Evolutionary conservation across 2,797 vertebrate genomes (phyloP).

Genomic region (Sebastes itinus): DNA sequence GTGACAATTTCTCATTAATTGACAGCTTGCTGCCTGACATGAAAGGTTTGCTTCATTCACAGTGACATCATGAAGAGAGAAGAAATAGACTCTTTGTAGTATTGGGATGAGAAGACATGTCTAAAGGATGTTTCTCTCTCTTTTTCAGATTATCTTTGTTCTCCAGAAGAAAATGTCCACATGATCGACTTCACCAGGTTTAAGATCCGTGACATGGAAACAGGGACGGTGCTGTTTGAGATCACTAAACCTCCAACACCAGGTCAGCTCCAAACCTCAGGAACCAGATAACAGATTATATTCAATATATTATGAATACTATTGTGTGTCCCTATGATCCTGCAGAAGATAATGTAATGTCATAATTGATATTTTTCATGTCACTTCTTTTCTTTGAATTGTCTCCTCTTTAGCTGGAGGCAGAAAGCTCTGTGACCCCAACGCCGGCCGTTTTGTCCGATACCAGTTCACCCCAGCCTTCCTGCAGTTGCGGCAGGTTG

Average conservation of each 20-base stretch:
- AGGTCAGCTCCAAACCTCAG: slow-evolving; percentile 53
- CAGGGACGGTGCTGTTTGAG: slow-evolving; percentile 93
- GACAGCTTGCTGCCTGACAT: background rate
- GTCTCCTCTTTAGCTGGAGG: slow-evolving; percentile 74
- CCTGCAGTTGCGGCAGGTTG: slow-evolving; percentile 93
- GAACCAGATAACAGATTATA: background rate
- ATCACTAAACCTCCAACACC: slow-evolving; percentile 80
- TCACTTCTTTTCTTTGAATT: background rate
- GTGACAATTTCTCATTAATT: background rate
- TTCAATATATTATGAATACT: no score
- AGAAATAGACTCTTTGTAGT: background rate
- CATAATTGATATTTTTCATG: background rate
- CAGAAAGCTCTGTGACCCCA: slow-evolving; percentile 91
- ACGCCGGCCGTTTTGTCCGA: slow-evolving; percentile 94
- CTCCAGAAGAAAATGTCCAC: slow-evolving; percentile 95
- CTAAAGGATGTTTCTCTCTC: background rate
- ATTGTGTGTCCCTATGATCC: background rate
- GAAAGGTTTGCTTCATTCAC: background rate
- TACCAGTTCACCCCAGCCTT: slow-evolving; percentile 99
- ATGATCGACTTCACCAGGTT: slow-evolving; percentile 98
- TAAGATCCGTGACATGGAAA: slow-evolving; percentile 99
- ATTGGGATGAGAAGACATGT: background rate
- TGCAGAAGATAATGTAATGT: background rate
- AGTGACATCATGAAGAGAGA: background rate
- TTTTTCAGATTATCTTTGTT: slow-evolving; percentile 92